These are phyloP conservation scores for Peromyscus attwateri DNA, from an alignment of 2,797 vertebrate species.

Conservation along the genomic window DNA sequence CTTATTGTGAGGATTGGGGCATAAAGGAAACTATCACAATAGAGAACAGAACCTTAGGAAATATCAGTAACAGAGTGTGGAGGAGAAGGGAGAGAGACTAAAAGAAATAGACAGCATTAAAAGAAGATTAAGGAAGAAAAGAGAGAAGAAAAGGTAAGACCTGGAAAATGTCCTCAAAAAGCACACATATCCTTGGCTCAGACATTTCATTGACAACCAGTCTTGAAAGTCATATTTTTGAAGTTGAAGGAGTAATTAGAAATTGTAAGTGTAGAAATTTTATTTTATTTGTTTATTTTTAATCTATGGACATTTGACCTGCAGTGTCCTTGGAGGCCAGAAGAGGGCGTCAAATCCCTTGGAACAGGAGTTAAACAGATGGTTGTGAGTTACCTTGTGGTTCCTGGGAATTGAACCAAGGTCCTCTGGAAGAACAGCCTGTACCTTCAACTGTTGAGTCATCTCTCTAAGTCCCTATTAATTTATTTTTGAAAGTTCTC, in stretches of 20 bases:
- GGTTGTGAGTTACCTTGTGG: not conserved
- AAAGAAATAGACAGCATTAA: not conserved
- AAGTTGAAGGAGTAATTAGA: conserved; percentile 47
- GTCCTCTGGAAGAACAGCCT: not conserved
- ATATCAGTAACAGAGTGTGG: not conserved
- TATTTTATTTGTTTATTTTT: not conserved
- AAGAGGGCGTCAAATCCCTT: not conserved
- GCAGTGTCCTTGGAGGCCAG: not conserved
- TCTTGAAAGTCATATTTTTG: conserved; percentile 24
- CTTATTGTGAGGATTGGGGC: conserved; percentile 16
- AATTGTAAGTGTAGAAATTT: not conserved
- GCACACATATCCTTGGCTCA: not conserved
- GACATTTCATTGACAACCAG: not conserved
- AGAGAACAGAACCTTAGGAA: conserved; percentile 4
- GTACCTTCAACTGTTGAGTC: not conserved
- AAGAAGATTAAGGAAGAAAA: not conserved
- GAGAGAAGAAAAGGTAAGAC: not conserved
- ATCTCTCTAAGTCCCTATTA: not conserved
- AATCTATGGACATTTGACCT: not conserved
- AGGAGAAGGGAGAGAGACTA: not conserved
- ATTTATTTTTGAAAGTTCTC: not conserved
- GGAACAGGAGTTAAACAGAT: not conserved
- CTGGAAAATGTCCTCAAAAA: conserved; percentile 18
- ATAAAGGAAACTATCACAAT: not conserved
- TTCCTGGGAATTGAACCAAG: not conserved